phyloP scores from a whole-genome alignment of 1,140 invertebrate genomes.

The Spodoptera litura region DNA sequence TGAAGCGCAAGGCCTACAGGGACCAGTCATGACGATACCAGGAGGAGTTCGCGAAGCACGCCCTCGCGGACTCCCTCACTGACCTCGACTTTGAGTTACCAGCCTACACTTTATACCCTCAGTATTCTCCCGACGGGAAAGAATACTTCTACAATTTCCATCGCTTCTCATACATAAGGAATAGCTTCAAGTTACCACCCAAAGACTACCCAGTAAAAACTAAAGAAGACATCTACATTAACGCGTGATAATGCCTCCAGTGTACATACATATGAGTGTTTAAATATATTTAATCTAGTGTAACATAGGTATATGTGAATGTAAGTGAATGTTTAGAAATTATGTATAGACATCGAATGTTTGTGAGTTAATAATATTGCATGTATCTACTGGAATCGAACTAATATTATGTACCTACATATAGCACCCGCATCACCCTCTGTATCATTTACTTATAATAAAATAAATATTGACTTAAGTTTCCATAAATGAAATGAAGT shows the following conservation, averaged over 20 bases:
- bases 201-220: slow-evolving; percentile 71
- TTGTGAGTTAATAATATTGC: background rate
- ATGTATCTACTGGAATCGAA: background rate
- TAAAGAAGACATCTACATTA: slow-evolving; percentile 77
- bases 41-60: slow-evolving; percentile 80
- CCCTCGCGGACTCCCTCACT: slow-evolving; percentile 75
- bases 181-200: slow-evolving; percentile 78
- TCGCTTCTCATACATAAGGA: slow-evolving; percentile 77
- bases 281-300: slow-evolving; percentile 7
- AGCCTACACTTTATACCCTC: slow-evolving; percentile 79
- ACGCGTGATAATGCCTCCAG: slow-evolving; percentile 65
- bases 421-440: no score
- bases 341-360: slow-evolving; percentile 30
- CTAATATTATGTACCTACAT: no score
- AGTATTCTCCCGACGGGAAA: slow-evolving; percentile 79
- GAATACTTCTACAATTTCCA: slow-evolving; percentile 83
- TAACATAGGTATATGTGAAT: slow-evolving; percentile 22
- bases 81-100: slow-evolving; percentile 75
- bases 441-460: no score
- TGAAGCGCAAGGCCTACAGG: slow-evolving; percentile 90
- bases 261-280: background rate
- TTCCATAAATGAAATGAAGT: no score
- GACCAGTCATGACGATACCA: slow-evolving; percentile 89
- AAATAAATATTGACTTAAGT: no score
- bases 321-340: slow-evolving; percentile 28